Evolutionary conservation across 2,113 vertebrate species (phyloP).

Genomic region (Baryphthengus martii): DNA sequence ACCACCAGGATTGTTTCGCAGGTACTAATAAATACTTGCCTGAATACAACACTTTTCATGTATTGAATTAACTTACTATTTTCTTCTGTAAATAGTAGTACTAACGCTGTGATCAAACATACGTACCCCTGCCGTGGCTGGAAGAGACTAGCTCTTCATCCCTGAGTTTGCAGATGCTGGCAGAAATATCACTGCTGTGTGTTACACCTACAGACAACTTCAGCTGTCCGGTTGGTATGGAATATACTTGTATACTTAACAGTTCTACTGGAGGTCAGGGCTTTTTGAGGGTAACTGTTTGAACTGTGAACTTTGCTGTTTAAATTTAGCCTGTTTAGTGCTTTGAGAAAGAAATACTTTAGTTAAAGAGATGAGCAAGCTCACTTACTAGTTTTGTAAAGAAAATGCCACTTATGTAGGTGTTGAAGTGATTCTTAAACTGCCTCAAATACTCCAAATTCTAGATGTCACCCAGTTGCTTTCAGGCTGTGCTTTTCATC

Average conservation of each 20-base stretch:
- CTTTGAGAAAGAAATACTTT: neutral
- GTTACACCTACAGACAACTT: neutral
- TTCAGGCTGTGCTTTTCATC: neutral
- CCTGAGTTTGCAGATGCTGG: neutral
- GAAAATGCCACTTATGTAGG: neutral
- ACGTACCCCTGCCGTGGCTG: neutral
- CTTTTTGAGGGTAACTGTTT: neutral
- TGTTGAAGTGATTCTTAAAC: neutral
- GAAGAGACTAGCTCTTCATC: neutral
- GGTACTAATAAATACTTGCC: neutral
- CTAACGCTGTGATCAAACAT: neutral
- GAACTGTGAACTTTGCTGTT: neutral
- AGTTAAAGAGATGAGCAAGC: neutral
- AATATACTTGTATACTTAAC: neutral
- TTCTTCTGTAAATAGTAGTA: neutral
- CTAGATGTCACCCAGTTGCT: neutral
- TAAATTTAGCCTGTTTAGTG: neutral
- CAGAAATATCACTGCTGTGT: neutral
- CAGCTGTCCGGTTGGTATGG: neutral
- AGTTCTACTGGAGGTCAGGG: neutral
- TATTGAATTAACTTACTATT: neutral
- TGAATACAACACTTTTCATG: neutral
- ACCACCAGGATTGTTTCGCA: neutral
- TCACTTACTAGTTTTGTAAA: neutral
- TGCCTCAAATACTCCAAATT: neutral